These are phyloP conservation scores for Drosophila cognata DNA, from an alignment of 2,888 invertebrate genomes.

Conservation along the genomic window DNA sequence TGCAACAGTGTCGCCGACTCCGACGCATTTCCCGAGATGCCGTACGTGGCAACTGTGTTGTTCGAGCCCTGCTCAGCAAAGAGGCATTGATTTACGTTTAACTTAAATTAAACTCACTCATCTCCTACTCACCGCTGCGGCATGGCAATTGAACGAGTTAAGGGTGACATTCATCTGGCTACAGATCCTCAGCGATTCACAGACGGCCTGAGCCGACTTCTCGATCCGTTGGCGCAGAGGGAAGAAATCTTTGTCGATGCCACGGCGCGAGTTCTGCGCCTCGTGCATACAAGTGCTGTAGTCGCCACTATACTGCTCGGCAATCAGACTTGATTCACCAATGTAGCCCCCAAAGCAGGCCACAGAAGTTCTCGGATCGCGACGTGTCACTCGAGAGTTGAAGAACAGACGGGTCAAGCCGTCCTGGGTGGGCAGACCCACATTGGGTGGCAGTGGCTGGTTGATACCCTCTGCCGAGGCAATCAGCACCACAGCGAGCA, in stretches of 20 bases:
- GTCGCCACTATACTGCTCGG: conserved; percentile 65
- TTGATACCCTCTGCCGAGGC: conserved; percentile 28
- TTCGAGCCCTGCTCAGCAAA: conserved; percentile 68
- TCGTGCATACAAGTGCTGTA: conserved; percentile 59
- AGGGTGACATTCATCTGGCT: conserved; percentile 61
- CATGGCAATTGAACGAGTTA: conserved; percentile 74
- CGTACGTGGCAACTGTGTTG: conserved; percentile 73
- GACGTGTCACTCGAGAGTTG: conserved; percentile 63
- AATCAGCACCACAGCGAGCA: conserved; percentile 27
- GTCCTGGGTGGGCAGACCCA: conserved; percentile 69
- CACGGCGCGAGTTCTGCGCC: conserved; percentile 59
- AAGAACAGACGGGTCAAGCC: conserved; percentile 74
- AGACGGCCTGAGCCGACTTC: conserved; percentile 55
- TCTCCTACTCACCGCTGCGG: conserved; percentile 66
- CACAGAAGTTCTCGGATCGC: conserved; percentile 70
- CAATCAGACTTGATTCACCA: conserved; percentile 63
- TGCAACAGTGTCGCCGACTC: conserved; percentile 69
- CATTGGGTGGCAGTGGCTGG: conserved; percentile 65
- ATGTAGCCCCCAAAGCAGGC: conserved; percentile 78
- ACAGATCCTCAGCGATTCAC: conserved; percentile 56
- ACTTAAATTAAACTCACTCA: not conserved
- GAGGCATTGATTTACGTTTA: not conserved
- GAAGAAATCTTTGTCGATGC: conserved; percentile 64
- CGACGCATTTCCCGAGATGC: conserved; percentile 80
- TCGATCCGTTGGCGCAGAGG: conserved; percentile 59